phyloP scores from a whole-genome alignment of 2,888 invertebrate species.

The Busseola fusca region DNA sequence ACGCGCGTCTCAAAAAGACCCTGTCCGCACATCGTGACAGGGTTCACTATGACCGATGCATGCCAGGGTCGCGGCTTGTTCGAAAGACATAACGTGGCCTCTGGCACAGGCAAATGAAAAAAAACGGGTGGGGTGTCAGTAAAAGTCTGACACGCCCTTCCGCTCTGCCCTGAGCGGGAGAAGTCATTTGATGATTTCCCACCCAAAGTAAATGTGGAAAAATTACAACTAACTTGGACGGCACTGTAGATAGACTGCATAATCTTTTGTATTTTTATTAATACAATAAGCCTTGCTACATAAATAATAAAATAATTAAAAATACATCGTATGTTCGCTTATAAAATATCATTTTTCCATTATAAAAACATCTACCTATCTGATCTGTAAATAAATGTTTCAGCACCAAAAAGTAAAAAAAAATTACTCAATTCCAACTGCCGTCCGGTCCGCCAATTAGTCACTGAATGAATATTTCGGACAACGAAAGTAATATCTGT shows the following conservation, averaged over 20 bases:
- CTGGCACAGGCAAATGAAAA: no score
- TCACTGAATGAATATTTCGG: constrained; percentile 42
- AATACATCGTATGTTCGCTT: background rate
- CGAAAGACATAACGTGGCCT: no score
- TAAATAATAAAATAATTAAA: constrained; percentile 1
- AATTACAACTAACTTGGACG: background rate
- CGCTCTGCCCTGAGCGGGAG: no score
- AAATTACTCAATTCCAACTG: constrained; percentile 42
- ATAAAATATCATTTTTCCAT: background rate
- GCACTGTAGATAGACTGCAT: background rate
- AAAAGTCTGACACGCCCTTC: no score
- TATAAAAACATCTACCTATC: constrained; percentile 4
- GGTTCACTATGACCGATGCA: no score
- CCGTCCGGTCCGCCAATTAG: constrained; percentile 46
- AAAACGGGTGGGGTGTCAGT: no score
- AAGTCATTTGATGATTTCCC: no score
- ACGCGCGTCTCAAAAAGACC: no score
- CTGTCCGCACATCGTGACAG: no score
- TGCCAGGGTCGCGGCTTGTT: no score
- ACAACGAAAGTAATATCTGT: constrained; percentile 26
- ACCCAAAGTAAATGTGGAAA: background rate
- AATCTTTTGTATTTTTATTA: background rate
- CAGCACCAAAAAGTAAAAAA: constrained; percentile 42
- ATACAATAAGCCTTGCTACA: background rate
- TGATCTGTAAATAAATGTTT: constrained; percentile 33